Base-by-base conservation (phyloP, 1,140 invertebrate genomes). In the Sitobion miscanthi region DNA sequence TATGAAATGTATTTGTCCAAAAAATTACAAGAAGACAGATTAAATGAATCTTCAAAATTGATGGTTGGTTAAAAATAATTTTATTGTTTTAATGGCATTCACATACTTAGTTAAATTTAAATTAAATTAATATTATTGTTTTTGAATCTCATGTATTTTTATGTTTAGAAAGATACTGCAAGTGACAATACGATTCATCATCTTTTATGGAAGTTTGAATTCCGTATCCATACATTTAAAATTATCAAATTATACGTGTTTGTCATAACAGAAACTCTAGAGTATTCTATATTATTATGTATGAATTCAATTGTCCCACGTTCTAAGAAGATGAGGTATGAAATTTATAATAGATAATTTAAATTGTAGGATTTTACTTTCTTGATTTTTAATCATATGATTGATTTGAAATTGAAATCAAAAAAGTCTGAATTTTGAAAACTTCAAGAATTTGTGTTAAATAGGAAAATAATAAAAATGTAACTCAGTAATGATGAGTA, bases 191-290 rank as follows among this genome's bases (percentile, higher is more conserved):
- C 14, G 1, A 57, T 85, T 91, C 45, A 82, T 91, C 17, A 91
- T 82, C 25, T 91, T 49, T 45, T 54, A 14, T 86, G 91, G 91
- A 52, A 85, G 82, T 93, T 93, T 93, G 49, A 93, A 57, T 93
- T 86, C 45, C 49, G 82, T 54, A n/a, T 85, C 17, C 23, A 62
- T n/a, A 57, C 91, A 1, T 45, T 93, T 52, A 93, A 83, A 86
- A 8, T 93, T 30, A 30, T 93, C 6, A 93, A 85, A 54, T 52
- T 93, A 86, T 93, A n/a, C 21, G 38, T 93, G 42, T 57, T 86
- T 30, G 20, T 93, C 3, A 38, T 83, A 35, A 57, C 17, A 23
- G 47, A 57, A 42, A 86, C 82, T 57, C 49, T 0, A 86, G 91
- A 93, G 57, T 93, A n/a, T 54, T 93, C 82, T 57, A 85, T 93